Evolutionary conservation across 2,113 vertebrate species (phyloP).

Genomic region (Leptosomus discolor): DNA sequence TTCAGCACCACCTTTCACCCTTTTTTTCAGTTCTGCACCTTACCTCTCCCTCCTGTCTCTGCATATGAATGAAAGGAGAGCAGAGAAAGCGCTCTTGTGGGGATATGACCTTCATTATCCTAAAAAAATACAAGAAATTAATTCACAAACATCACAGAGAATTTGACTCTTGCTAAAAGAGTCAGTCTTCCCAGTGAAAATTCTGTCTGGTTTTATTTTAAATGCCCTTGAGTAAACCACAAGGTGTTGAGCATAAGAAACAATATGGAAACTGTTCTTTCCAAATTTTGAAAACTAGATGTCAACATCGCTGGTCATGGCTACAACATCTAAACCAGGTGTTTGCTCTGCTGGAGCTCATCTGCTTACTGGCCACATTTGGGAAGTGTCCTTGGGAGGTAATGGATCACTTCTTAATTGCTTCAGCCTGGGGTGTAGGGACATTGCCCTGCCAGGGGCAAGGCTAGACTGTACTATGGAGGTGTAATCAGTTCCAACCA

Average conservation of each 20-base stretch:
- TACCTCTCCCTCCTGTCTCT: not conserved
- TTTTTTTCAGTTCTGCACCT: not conserved
- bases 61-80: rapidly evolving
- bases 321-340: not conserved
- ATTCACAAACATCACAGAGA: not conserved
- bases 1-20: not conserved
- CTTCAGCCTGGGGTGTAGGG: not conserved
- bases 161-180: not conserved
- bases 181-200: not conserved
- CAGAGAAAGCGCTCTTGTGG: not conserved
- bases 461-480: not conserved
- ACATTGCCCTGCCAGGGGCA: rapidly evolving
- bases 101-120: not conserved
- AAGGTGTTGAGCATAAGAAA: not conserved
- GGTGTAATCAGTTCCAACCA: not conserved
- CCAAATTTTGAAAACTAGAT: not conserved
- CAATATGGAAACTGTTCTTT: not conserved
- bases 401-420: not conserved
- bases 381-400: not conserved
- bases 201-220: not conserved
- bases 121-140: not conserved
- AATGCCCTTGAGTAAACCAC: not conserved
- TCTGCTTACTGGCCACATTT: not conserved
- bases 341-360: not conserved
- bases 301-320: not conserved